These are phyloP conservation scores for Papilio elwesi DNA, from an alignment of 2,888 invertebrate genomes.

Conservation along the genomic window DNA sequence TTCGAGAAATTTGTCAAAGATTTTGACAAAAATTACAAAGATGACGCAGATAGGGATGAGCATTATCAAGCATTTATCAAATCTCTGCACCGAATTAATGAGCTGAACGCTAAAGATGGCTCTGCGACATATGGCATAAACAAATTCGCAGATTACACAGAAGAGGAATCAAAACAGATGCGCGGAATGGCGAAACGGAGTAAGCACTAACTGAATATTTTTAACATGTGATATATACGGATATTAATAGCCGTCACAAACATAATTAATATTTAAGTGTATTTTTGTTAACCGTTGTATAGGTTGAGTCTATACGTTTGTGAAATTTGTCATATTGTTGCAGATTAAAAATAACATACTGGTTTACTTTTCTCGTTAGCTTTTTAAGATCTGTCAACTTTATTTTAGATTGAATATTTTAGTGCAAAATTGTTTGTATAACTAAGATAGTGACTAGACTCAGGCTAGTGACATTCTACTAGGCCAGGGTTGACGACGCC, in stretches of 20 bases:
- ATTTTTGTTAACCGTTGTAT: not conserved
- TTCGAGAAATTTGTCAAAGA: conserved; percentile 57
- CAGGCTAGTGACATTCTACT: too few species aligned
- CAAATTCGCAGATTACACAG: conserved; percentile 40
- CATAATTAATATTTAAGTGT: not conserved
- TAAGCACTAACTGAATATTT: conserved; percentile 14
- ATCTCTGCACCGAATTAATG: conserved; percentile 38
- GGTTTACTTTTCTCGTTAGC: not conserved
- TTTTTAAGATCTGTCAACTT: not conserved
- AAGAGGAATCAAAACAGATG: conserved; percentile 34
- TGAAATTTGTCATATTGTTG: not conserved
- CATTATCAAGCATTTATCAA: conserved; percentile 55
- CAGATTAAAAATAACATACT: conserved; percentile 15
- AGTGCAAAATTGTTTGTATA: not conserved
- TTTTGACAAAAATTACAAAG: conserved; percentile 54
- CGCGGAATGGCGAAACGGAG: conserved; percentile 20
- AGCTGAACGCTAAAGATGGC: conserved; percentile 32
- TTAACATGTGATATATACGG: not conserved
- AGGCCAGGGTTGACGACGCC: not conserved
- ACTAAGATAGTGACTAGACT: not conserved
- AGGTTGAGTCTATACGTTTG: not conserved
- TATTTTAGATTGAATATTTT: not conserved
- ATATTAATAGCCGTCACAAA: not conserved
- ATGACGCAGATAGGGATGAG: conserved; percentile 52
- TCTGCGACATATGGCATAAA: conserved; percentile 39